These are phyloP conservation scores for Falco concolor DNA, from an alignment of 2,797 vertebrate genomes.

Conservation along the genomic window DNA sequence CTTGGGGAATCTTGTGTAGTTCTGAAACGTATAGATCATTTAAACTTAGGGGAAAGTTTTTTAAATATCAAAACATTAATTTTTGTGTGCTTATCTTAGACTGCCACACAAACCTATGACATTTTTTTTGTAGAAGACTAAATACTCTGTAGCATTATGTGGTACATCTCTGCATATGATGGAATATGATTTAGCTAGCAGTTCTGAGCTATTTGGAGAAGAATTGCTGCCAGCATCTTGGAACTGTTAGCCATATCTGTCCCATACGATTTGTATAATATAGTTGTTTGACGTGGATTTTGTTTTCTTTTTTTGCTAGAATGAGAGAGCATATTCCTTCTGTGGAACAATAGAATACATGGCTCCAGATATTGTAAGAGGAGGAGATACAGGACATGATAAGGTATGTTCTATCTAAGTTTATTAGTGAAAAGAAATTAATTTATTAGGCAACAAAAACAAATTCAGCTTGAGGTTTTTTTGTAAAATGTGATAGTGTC, in stretches of 20 bases:
- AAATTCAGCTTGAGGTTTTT: background rate
- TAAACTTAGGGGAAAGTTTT: background rate
- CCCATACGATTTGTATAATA: background rate
- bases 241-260: conserved; percentile 29
- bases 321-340: conserved; percentile 93
- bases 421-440: background rate
- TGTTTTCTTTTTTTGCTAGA: conserved; percentile 65
- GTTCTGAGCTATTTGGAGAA: conserved; percentile 59
- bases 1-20: background rate
- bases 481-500: background rate
- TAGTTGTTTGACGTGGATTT: background rate
- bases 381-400: conserved; percentile 92
- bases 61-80: background rate
- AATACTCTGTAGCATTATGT: background rate
- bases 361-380: conserved; percentile 97
- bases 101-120: background rate
- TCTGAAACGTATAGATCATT: background rate
- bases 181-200: conserved; percentile 37
- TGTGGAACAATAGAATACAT: conserved; percentile 99
- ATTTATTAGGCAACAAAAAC: background rate
- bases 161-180: background rate
- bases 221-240: conserved; percentile 35
- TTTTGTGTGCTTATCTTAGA: conserved; percentile 9
- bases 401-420: conserved; percentile 79
- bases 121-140: background rate